Evolutionary conservation across 35 echinoderm and acorn worm genomes (phyloP).

Genomic region (Heliocidaris tuberculata): DNA sequence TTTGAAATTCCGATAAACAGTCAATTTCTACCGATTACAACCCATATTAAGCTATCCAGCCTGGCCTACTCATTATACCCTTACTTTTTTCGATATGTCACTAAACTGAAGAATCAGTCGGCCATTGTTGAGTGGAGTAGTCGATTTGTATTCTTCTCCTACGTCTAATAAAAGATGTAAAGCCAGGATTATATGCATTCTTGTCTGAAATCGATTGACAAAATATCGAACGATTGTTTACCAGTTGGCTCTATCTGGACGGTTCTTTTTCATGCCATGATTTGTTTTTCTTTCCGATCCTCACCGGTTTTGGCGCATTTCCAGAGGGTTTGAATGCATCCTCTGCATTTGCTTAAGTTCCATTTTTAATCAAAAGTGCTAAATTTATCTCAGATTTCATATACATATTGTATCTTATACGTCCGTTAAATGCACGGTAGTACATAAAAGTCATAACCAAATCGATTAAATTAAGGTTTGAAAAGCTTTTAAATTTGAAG

Average conservation of each 20-base stretch:
- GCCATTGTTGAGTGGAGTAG: neutral
- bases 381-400: no score
- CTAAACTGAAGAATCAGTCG: neutral
- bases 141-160: neutral
- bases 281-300: neutral
- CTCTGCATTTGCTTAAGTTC: no score
- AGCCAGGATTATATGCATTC: neutral
- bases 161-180: neutral
- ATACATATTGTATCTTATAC: no score
- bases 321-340: no score
- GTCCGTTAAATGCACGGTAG: no score
- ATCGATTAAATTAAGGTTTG: no score
- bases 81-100: neutral
- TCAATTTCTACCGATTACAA: no score
- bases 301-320: neutral
- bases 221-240: slow-evolving; percentile 11
- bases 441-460: no score
- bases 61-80: neutral
- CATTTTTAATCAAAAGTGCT: no score
- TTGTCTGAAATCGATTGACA: neutral
- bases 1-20: no score
- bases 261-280: neutral
- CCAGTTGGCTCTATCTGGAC: neutral
- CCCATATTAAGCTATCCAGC: no score
- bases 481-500: no score